Base-by-base conservation (phyloP, 2,113 vertebrate genomes). In the Phrynosoma platyrhinos region DNA sequence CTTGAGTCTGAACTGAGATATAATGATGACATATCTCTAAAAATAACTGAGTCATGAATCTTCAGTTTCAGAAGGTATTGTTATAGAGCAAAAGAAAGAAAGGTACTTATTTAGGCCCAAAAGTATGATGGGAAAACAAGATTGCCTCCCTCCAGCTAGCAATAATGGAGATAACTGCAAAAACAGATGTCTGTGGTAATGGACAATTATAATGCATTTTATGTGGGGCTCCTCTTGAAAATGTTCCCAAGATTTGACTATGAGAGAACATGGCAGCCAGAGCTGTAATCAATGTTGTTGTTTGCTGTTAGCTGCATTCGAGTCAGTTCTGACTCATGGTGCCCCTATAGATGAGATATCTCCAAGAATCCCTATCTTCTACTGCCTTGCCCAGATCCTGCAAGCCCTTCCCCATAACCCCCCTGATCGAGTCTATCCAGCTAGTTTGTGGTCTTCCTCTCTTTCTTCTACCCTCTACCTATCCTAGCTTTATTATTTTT, bases 21-120 rank as follows among this genome's bases (percentile, higher is more conserved):
- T 72, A 92, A 88, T 84, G 91, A 79, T 91, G 92, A 80, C 2
- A 16, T 88, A 88, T 87, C 92, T 88, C 66, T 79, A 79, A 81
- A 79, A 69, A 85, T 64, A 85, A 66, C 25, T 58, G 36, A 47
- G 30, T 27, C 21, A 18, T 79, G 9, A 25, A 66, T 78, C 27
- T 85, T 78, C 36, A 47, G 27, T 7, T 52, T 47, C 30, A 32
- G 23, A 68, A 79, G 5, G 16, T n/a, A 83, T 32, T n/a, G 68
- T 9, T 40, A 84, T 66, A 27, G 58, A 32, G 40, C 62, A 78
- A 3, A 68, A 36, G 40, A 76, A n/a, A 42, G 27, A 85, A 85
- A 72, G 30, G 16, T 20, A 83, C 69, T 74, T 32, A 55, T 27
- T n/a, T 71, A 16, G n/a, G 8, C 4, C 32, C 21, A 55, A 55